Conservation (phyloP, 2,888 invertebrate species). For the Melanophora roralis region DNA sequence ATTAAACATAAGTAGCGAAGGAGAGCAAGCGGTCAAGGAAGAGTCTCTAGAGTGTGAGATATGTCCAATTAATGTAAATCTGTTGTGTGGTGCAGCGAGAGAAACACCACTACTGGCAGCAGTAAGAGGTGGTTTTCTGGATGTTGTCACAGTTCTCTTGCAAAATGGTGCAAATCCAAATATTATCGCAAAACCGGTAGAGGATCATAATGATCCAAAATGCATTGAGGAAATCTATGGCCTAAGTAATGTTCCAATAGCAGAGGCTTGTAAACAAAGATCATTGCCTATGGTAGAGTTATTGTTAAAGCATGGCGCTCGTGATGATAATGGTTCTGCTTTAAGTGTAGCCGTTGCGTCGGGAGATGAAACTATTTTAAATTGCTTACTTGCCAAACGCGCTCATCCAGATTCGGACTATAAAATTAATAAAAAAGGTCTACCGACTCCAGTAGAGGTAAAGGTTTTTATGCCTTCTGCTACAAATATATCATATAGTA, state of each 20-base stretch:
- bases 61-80: constrained; percentile 85
- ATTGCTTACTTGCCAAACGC: constrained; percentile 90
- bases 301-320: constrained; percentile 83
- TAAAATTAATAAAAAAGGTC: constrained; percentile 92
- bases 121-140: constrained; percentile 85
- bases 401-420: constrained; percentile 94
- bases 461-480: constrained; percentile 78
- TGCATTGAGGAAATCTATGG: constrained; percentile 77
- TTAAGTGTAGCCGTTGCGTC: constrained; percentile 85
- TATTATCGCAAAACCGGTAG: constrained; percentile 79
- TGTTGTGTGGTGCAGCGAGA: constrained; percentile 84
- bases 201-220: constrained; percentile 77
- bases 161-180: constrained; percentile 90
- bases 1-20: constrained; percentile 82
- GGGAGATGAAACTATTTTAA: constrained; percentile 86
- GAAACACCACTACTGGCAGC: constrained; percentile 92
- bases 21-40: constrained; percentile 77
- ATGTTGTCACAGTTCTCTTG: constrained; percentile 84
- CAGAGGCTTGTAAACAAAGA: constrained; percentile 76
- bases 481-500: constrained; percentile 85
- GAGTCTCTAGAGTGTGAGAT: constrained; percentile 73
- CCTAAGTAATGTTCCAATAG: constrained; percentile 75
- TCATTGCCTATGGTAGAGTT: constrained; percentile 76
- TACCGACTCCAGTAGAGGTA: constrained; percentile 79
- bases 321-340: constrained; percentile 91